Evolutionary conservation across 2,113 vertebrate genomes (phyloP), one percentile per base, ranked within the genome.

Genomic region (Plecotus auritus): DNA sequence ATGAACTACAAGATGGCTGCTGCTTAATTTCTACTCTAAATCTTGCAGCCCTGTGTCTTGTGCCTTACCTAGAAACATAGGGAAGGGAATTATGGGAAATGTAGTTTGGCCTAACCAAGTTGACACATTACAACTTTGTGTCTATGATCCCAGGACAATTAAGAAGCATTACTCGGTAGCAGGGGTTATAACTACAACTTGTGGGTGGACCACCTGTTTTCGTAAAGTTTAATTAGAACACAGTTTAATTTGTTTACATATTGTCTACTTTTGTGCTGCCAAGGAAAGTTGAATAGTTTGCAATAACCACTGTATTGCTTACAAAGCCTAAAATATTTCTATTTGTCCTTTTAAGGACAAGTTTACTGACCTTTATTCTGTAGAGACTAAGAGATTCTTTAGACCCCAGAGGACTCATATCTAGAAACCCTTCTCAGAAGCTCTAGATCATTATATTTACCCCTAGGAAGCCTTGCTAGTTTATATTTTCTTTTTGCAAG

Each of bases 401-500:
- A 40, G 77, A 0, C 0, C 22, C 5, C 14, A 11, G 32, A 81
- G 54, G 61, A 72, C 26, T 70, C 49, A 42, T 80, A 91, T 95
- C 73, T 97, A 96, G 97, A 76, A 97, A 95, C 87, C 35, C 92
- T 97, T 97, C 96, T 96, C 90, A 47, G 70, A 2, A 66, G 0
- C 37, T 22, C 54, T 0, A 67, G 89, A 89, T 88, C 82, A 70
- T 92, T 90, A 77, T 64, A 73, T 73, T 97, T 69, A 6, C 54
- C 85, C 85, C 69, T 13, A 1, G 12, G 56, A 92, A 91, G 47
- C 7, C 89, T 97, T 90, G 90, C 95, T 98, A 91, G 81, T 91
- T 97, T 80, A 51, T 0, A 69, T 95, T 95, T 91, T 91, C 32
- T 51, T 87, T 42, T 92, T 93, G 84, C 76, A 97, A 22, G 1